Evolutionary conservation across 2,113 vertebrate species (phyloP).

Genomic region (Cichladusa arquata): DNA sequence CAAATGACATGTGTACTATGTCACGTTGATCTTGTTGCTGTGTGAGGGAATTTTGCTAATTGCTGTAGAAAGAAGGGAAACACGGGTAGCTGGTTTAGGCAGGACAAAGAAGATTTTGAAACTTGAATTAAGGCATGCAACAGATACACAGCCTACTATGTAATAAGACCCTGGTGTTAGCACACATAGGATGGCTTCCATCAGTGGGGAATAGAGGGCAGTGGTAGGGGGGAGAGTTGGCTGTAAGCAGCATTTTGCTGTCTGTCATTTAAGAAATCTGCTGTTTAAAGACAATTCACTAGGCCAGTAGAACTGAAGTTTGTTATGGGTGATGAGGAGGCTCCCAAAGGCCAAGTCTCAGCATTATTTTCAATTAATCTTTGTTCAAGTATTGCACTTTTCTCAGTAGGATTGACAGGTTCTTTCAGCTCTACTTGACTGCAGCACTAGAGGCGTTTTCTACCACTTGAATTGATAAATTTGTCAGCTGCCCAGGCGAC

Average conservation of each 20-base stretch:
- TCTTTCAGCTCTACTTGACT: neutral
- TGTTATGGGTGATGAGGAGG: neutral
- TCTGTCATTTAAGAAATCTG: neutral
- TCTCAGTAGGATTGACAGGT: neutral
- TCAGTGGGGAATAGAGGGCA: neutral
- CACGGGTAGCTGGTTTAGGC: neutral
- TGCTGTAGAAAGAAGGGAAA: neutral
- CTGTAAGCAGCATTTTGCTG: neutral
- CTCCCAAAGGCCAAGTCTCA: neutral
- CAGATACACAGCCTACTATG: neutral
- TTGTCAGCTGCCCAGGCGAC: neutral
- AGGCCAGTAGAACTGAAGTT: neutral
- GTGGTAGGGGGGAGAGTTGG: neutral
- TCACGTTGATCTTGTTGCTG: neutral
- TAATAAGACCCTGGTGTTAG: neutral
- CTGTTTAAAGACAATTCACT: neutral
- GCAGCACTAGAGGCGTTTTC: neutral
- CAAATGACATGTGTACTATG: accelerated
- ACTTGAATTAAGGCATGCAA: neutral
- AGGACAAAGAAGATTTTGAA: neutral
- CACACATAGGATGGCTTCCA: neutral
- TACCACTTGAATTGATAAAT: neutral
- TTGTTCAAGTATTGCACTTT: neutral
- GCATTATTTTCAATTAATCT: neutral
- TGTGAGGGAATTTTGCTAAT: neutral